Evolutionary conservation across 2,888 invertebrate genomes (phyloP).

Genomic region (Cotesia congregata): DNA sequence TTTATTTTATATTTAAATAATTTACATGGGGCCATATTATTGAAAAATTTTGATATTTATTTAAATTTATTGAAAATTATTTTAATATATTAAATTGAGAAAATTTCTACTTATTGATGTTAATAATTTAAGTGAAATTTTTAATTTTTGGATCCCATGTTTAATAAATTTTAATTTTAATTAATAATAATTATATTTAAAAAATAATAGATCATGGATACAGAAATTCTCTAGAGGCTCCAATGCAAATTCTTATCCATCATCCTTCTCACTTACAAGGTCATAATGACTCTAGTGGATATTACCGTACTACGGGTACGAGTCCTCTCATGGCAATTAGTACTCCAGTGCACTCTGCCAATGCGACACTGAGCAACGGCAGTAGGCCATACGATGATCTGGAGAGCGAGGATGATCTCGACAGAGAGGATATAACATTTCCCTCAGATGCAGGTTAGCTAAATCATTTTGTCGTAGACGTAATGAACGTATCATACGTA

Average conservation of each 20-base stretch:
- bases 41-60: not conserved
- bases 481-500: not conserved
- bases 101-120: too few species aligned
- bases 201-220: conserved; percentile 60
- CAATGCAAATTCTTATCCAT: conserved; percentile 61
- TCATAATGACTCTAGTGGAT: conserved; percentile 65
- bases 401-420: conserved; percentile 92
- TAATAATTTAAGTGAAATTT: not conserved
- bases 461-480: conserved; percentile 3
- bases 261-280: conserved; percentile 62
- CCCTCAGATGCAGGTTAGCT: conserved; percentile 79
- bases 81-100: too few species aligned
- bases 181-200: not conserved
- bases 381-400: conserved; percentile 82
- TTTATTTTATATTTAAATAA: not conserved
- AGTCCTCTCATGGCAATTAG: conserved; percentile 74
- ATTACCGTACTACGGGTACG: conserved; percentile 74
- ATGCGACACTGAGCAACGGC: conserved; percentile 76
- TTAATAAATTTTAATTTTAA: not conserved
- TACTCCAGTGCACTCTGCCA: conserved; percentile 70
- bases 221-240: conserved; percentile 64
- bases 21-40: not conserved
- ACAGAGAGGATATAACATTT: conserved; percentile 88
- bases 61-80: not conserved
- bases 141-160: not conserved